phyloP scores from a whole-genome alignment of 1,140 invertebrate species.

The Linepithema humile region DNA sequence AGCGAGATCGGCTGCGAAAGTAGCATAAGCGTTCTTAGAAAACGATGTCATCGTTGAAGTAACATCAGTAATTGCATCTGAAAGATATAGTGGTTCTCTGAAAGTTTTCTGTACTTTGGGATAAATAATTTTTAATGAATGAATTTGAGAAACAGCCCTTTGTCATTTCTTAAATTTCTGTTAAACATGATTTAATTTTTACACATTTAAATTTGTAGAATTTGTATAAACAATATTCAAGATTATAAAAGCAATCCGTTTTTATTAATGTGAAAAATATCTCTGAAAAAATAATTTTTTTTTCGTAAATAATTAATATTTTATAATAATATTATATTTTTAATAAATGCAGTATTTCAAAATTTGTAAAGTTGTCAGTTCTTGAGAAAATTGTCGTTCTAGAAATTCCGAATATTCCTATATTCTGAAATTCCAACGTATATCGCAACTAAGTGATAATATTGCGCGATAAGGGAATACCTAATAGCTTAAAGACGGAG shows the following conservation, averaged over 20 bases:
- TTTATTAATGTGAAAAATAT: too few relatives aligned
- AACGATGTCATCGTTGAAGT: neutral
- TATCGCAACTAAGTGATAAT: constrained; percentile 31
- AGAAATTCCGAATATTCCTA: too few relatives aligned
- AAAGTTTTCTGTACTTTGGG: neutral
- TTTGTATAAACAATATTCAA: too few relatives aligned
- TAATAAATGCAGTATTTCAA: neutral
- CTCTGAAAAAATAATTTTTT: too few relatives aligned
- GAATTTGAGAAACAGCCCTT: too few relatives aligned
- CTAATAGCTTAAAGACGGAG: constrained; percentile 55
- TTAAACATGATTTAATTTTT: too few relatives aligned
- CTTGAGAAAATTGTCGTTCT: neutral
- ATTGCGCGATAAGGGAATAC: constrained; percentile 35
- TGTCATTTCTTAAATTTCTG: too few relatives aligned
- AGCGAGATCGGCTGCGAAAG: neutral
- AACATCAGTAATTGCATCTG: neutral
- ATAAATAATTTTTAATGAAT: too few relatives aligned
- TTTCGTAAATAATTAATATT: too few relatives aligned
- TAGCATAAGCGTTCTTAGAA: neutral
- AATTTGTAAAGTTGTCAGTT: neutral
- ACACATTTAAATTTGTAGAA: too few relatives aligned
- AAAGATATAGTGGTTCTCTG: neutral
- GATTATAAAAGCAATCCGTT: too few relatives aligned
- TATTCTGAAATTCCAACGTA: neutral
- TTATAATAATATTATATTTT: neutral